Evolutionary conservation across 2,888 invertebrate genomes (phyloP).

Genomic region (Agrochola lychnidis): DNA sequence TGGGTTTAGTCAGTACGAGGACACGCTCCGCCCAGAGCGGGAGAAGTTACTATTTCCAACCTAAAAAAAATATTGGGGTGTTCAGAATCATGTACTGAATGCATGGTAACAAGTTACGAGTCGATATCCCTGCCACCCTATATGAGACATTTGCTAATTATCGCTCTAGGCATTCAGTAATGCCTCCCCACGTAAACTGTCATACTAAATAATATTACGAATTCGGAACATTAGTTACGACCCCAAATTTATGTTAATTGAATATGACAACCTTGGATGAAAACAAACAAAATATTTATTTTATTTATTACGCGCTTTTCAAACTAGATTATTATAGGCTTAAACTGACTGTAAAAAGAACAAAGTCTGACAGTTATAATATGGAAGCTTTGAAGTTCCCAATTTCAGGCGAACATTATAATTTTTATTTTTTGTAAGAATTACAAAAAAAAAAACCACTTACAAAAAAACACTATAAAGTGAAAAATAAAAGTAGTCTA

Average conservation of each 20-base stretch:
- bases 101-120: no score
- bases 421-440: not conserved
- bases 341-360: constrained; percentile 10
- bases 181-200: not conserved
- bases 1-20: no score
- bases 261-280: constrained; percentile 4
- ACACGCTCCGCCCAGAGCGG: no score
- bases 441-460: no score
- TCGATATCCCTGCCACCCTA: not conserved
- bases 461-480: no score
- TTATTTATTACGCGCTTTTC: not conserved
- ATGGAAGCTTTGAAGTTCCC: not conserved
- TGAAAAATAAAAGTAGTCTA: no score
- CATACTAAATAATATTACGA: constrained; percentile 14
- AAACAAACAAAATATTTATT: constrained; percentile 2
- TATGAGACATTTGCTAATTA: constrained; percentile 22
- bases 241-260: constrained; percentile 24
- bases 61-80: no score
- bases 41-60: no score
- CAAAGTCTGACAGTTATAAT: not conserved
- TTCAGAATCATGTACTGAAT: no score
- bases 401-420: not conserved
- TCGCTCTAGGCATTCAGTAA: constrained; percentile 1
- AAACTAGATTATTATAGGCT: constrained; percentile 2
- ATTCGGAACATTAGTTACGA: constrained; percentile 12